Base-by-base conservation (phyloP, 2,888 invertebrate species). In the Idaea straminata region DNA sequence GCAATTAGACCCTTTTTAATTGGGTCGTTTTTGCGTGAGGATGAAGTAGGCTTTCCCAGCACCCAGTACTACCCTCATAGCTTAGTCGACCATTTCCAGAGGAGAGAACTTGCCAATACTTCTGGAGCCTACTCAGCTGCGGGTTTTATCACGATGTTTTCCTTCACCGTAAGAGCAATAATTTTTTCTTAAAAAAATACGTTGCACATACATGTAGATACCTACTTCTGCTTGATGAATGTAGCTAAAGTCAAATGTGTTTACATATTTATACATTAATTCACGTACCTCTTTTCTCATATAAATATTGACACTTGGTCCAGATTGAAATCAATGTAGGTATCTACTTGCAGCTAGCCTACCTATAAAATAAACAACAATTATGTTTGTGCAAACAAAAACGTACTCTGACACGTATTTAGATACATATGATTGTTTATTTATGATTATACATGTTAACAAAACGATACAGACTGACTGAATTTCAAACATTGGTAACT, bases 401-500 rank as follows among this genome's bases (percentile, higher is more conserved):
- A 68, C 13, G 34, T 25, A 34, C 13, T 16, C 15, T 59, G 34
- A 7, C 13, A 25, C 34, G 10, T 61, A 59, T 35, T 61, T 38
- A 36, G 36, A 66, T 16, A 35, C 38, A 59, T 59, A n/a, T 15
- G 15, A n/a, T 61, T 61, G 38, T 58, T 58, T 63, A 59, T 62
- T 66, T 63, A 59, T 47, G 16, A 63, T 61, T 63, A 38, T 47
- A 59, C 35, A 59, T 38, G 35, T 59, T 63, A 61, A 62, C 36
- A 65, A 59, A 36, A 7, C 15, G 35, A 35, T 5, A 38, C 15
- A 10, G 38, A 59, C 16, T 36, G 59, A 2, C 25, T 59, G 57
- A 65, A 70, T 74, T 76, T 74, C 73, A 62, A 68, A 68, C 72
- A 73, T 74, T 75, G 74, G 74, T 72, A 73, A 70, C 61, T 66